These are phyloP conservation scores for Siniperca knerii DNA, from an alignment of 2,113 vertebrate genomes.

Conservation along the genomic window DNA sequence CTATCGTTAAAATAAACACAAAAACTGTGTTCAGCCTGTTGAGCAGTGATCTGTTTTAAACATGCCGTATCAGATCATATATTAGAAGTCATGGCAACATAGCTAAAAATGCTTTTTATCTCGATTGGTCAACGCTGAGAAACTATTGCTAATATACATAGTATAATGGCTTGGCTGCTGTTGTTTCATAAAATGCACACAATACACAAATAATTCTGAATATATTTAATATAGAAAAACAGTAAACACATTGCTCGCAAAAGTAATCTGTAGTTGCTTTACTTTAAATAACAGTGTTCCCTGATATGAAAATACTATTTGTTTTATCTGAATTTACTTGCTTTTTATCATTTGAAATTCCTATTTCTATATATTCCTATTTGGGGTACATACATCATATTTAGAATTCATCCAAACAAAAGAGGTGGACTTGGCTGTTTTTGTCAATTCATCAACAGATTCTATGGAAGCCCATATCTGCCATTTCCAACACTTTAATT, in stretches of 20 bases:
- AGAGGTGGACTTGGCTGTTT: too few relatives aligned
- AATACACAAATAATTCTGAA: not conserved
- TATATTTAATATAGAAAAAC: not conserved
- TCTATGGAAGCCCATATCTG: too few relatives aligned
- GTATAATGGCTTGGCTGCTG: not conserved
- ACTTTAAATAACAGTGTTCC: not conserved
- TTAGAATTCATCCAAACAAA: too few relatives aligned
- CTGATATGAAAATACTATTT: too few relatives aligned
- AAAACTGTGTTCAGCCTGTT: constrained; percentile 26
- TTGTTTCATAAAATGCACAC: not conserved
- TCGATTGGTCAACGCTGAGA: not conserved
- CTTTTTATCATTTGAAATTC: too few relatives aligned
- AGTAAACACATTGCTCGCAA: not conserved
- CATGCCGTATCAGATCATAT: not conserved
- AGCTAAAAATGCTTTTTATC: not conserved
- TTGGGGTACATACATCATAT: too few relatives aligned
- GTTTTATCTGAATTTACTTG: too few relatives aligned
- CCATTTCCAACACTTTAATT: too few relatives aligned
- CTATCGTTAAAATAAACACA: constrained; percentile 59
- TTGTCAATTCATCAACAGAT: too few relatives aligned
- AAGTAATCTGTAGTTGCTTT: not conserved
- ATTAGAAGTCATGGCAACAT: not conserved
- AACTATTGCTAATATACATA: not conserved
- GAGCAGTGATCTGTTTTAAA: constrained; percentile 2
- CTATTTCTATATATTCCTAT: too few relatives aligned